Evolutionary conservation across 2,113 vertebrate genomes (phyloP).

Genomic region (Urocitellus parryii): DNA sequence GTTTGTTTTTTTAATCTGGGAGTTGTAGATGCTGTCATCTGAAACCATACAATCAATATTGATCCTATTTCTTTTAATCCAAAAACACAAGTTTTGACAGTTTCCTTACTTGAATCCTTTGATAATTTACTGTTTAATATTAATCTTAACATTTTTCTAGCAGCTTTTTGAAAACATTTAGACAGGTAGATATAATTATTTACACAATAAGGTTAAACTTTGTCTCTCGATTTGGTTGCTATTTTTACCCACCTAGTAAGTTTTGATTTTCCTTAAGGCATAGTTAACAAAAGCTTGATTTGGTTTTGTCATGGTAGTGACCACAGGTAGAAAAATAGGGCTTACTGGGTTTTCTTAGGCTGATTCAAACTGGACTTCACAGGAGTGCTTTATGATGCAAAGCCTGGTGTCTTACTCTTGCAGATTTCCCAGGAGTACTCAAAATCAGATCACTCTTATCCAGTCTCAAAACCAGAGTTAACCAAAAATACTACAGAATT

Average conservation of each 20-base stretch:
- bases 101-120: conserved; percentile 44
- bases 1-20: neutral
- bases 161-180: neutral
- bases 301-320: neutral
- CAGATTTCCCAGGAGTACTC: neutral
- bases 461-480: conserved; percentile 23
- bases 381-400: neutral
- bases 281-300: neutral
- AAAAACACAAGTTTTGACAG: neutral
- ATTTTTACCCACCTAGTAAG: neutral
- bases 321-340: neutral
- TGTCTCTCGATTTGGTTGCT: neutral
- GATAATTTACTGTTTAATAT: conserved; percentile 3
- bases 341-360: neutral
- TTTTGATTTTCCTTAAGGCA: neutral
- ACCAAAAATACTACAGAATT: neutral
- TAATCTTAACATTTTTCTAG: conserved; percentile 38
- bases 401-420: neutral
- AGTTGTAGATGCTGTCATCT: neutral
- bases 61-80: neutral
- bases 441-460: conserved; percentile 3
- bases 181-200: neutral
- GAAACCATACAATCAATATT: neutral
- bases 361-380: neutral
- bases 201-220: conserved; percentile 12